phyloP scores from a whole-genome alignment of 2,797 vertebrate species.

The Myotis daubentonii region DNA sequence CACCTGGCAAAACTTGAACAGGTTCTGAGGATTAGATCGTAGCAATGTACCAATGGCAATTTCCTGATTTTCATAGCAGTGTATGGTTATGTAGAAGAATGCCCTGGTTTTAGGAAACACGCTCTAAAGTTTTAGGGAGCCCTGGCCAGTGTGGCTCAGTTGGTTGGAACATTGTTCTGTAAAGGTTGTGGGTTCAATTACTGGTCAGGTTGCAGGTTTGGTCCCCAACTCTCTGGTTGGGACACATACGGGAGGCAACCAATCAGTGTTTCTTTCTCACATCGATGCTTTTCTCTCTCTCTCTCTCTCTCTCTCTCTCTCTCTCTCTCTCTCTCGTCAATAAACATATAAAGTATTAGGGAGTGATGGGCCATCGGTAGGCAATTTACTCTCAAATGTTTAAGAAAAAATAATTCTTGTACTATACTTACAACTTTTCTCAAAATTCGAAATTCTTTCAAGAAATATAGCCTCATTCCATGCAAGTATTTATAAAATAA shows the following conservation, averaged over 20 bases:
- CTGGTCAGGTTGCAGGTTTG: too few relatives aligned
- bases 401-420: neutral
- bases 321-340: too few relatives aligned
- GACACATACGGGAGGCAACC: too few relatives aligned
- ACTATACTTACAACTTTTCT: neutral
- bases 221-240: too few relatives aligned
- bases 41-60: neutral
- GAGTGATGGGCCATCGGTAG: neutral
- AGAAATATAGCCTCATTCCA: neutral
- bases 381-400: neutral
- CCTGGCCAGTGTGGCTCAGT: too few relatives aligned
- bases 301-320: too few relatives aligned
- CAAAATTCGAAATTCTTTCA: neutral
- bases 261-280: too few relatives aligned
- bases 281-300: too few relatives aligned
- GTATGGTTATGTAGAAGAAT: neutral
- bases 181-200: too few relatives aligned
- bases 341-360: neutral
- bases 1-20: neutral
- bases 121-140: neutral
- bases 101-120: neutral
- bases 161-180: too few relatives aligned
- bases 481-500: neutral
- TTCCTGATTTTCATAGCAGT: neutral
- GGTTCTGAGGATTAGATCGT: neutral